A percentile compares a stretch with the other conserved stretches of the same genome.
phyloP scores from a whole-genome alignment of 1,140 invertebrate genomes.

The Himalopsyche phryganea region DNA sequence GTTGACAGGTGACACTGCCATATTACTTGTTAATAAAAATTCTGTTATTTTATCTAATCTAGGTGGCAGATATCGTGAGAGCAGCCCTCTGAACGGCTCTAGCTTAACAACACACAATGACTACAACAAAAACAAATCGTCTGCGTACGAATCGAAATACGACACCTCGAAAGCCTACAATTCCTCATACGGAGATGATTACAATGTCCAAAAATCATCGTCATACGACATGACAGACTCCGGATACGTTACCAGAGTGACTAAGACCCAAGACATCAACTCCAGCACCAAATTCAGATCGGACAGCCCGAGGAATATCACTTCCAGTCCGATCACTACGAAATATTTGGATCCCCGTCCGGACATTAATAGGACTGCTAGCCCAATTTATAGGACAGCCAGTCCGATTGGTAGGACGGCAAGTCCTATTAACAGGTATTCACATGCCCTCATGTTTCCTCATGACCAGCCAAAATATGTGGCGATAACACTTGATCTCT shows the following conservation, averaged over 20 bases:
- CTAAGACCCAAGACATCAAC: constrained; percentile 41
- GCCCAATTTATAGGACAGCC: constrained; percentile 37
- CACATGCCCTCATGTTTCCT: too few species aligned
- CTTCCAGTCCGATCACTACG: constrained; percentile 50
- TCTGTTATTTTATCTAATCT: too few species aligned
- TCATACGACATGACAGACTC: constrained; percentile 47
- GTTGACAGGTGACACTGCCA: too few species aligned
- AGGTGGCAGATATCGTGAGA: constrained; percentile 30
- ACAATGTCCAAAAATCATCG: constrained; percentile 40
- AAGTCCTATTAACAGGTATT: constrained; percentile 52
- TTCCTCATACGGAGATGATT: constrained; percentile 41
- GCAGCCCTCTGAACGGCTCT: constrained; percentile 24
- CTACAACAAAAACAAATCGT: constrained; percentile 42
- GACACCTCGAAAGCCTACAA: constrained; percentile 47
- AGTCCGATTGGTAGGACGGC: constrained; percentile 47
- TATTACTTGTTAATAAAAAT: too few species aligned
- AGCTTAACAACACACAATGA: constrained; percentile 34
- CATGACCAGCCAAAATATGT: too few species aligned
- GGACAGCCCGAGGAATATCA: constrained; percentile 46
- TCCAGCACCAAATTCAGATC: constrained; percentile 42
- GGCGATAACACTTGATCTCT: too few species aligned
- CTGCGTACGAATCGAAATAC: constrained; percentile 14
- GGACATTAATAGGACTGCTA: constrained; percentile 39
- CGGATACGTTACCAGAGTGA: constrained; percentile 40
- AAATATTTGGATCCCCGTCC: constrained; percentile 47